A percentile compares a stretch with the other conserved stretches of the same genome.
These are phyloP conservation scores for Onychomys leucogaster DNA, from an alignment of 2,797 vertebrate genomes.

Conservation along the genomic window DNA sequence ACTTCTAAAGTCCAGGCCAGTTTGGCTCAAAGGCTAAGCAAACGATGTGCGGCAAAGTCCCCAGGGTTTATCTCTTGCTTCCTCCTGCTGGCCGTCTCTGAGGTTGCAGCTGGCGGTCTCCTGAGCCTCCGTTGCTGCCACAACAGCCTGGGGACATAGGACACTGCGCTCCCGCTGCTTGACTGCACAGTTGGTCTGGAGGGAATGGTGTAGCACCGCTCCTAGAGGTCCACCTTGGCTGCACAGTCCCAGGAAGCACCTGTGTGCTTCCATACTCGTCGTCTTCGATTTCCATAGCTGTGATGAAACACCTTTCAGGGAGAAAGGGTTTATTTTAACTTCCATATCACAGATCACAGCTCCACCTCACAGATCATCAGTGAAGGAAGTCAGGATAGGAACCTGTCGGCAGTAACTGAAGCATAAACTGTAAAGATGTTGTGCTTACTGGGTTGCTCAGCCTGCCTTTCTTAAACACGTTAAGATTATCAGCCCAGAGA, in stretches of 20 bases:
- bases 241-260: neutral
- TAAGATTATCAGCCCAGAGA: neutral
- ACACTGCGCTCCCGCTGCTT: accelerated
- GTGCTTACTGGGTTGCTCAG: neutral
- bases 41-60: neutral
- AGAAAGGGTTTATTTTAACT: neutral
- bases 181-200: neutral
- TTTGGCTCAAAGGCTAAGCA: neutral
- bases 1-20: neutral
- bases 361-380: neutral
- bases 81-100: slow-evolving; percentile 36
- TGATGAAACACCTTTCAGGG: neutral
- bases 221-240: neutral
- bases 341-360: no score
- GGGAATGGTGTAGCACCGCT: neutral
- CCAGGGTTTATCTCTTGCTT: slow-evolving; percentile 42
- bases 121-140: neutral
- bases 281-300: neutral
- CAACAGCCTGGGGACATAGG: neutral
- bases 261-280: neutral
- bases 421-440: neutral
- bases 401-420: neutral
- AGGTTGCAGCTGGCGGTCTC: neutral
- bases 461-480: neutral
- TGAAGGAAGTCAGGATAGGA: neutral